Percentiles rank a stretch among this genome's conserved stretches.
Conservation (phyloP, 1,140 invertebrate species). For the Apis mellifera region Amel_HAv3.1 CM009937.2:12284001-12284500, state of each 20-base stretch:
- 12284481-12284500: constrained; percentile 28
- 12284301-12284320: not conserved
- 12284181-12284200: not conserved
- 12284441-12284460: constrained; percentile 88
- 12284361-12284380: not conserved
- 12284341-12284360: not conserved
- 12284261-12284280: not conserved
- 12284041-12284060: constrained; percentile 42
- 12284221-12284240: not conserved
- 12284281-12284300: not conserved
- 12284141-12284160: not conserved
- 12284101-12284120: constrained; percentile 25
- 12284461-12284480: constrained; percentile 47
- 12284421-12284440: constrained; percentile 92
- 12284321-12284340: constrained; percentile 12
- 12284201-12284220: not conserved
- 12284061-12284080: constrained; percentile 22
- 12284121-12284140: constrained; percentile 44
- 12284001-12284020: constrained; percentile 61
- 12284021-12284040: constrained; percentile 58
- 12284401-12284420: constrained; percentile 83
- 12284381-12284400: not conserved
- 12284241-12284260: not conserved
- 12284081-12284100: constrained; percentile 51
- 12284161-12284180: not conserved